phyloP scores from a whole-genome alignment of 2,113 vertebrate genomes.

The Otolemur garnettii region DNA sequence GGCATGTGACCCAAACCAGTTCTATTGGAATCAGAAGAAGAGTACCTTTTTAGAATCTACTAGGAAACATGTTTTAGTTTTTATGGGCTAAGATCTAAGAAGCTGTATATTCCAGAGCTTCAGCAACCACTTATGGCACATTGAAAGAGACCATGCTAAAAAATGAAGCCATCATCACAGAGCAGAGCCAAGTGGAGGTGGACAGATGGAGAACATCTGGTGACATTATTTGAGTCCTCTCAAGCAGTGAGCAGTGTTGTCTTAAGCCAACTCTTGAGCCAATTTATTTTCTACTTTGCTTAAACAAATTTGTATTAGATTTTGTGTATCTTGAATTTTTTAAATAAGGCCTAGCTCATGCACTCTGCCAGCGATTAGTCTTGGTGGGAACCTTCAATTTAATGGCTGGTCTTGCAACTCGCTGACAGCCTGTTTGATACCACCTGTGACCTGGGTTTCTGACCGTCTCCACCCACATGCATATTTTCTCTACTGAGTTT shows the following conservation, averaged over 20 bases:
- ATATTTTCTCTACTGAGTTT: neutral
- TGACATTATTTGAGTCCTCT: neutral
- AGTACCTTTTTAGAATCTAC: neutral
- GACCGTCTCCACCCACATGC: neutral
- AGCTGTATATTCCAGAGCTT: neutral
- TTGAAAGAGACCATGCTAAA: neutral
- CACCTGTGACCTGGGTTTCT: neutral
- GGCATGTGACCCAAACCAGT: neutral
- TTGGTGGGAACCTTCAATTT: neutral
- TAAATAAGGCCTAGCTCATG: neutral
- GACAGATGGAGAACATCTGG: neutral
- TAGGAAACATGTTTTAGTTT: neutral
- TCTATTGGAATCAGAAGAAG: neutral
- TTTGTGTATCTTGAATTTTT: neutral
- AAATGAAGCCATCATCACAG: neutral
- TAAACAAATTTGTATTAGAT: conserved; percentile 23
- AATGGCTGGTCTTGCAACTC: neutral
- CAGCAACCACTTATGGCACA: neutral
- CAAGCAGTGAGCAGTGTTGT: neutral
- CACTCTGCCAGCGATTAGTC: neutral
- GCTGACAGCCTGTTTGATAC: neutral
- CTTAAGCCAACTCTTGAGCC: neutral
- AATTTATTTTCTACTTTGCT: conserved; percentile 29
- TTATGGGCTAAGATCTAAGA: neutral
- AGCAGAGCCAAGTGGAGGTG: neutral